Base-by-base conservation (phyloP, 2,888 invertebrate species). In the Ganaspis brasiliensis region DNA sequence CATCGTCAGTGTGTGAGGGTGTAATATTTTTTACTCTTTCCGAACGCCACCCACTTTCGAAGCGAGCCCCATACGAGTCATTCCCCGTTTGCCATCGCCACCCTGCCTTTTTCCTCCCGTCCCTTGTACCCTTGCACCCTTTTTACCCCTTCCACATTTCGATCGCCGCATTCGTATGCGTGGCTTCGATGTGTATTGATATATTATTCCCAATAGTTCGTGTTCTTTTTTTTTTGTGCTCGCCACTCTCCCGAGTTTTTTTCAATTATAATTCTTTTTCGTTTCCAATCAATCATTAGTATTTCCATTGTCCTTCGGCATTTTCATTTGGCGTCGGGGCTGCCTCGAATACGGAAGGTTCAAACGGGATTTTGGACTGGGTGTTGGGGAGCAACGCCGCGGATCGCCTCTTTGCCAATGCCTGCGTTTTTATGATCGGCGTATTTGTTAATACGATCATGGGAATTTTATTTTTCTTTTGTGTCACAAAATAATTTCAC, bases 221-320 rank as follows among this genome's bases (percentile, higher is more conserved):
- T 86, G 84, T 85, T 86, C 86, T 83, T 87, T 84, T 87, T 84
- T 87, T 87, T 87, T 87, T 86, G 84, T 83, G 84, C 83, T 85
- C 85, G 86, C 86, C 87, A 87, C 87, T 85, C 83, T 85, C 88
- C 88, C 86, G 87, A 88, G 89, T 90, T 91, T 90, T 91, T 91
- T 91, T 91, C 90, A 90, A 91, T 91, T 91, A 91, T 91, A 91
- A 91, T 91, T 91, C 90, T 90, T 91, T 91, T 91, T 91, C 90
- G 91, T 91, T 90, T 91, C 91, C 91, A 91, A 91, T 91, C 91
- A 91, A 91, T 91, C 91, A 91, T 91, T 91, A 91, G 90, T 91
- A 91, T 91, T 91, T 90, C 91, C 91, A 91, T 91, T 91, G 91
- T 91, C 90, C 90, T 91, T 90, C 90, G 90, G 90, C 90, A 91